Base-by-base conservation (phyloP, 1,140 invertebrate species). In the Drosophila busckii region DNA sequence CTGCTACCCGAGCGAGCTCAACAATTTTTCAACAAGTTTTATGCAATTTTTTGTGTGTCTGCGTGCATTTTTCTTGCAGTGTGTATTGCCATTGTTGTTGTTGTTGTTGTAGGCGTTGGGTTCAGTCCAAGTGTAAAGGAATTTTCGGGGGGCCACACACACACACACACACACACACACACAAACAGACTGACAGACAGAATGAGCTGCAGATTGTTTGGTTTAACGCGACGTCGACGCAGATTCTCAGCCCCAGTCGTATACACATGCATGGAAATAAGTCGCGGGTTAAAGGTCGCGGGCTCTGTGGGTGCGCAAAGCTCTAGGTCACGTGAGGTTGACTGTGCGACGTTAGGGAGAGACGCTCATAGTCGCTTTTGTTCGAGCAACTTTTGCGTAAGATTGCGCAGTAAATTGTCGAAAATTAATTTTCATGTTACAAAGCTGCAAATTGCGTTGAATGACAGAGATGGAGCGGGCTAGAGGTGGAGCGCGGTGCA, bases 351-450 rank as follows among this genome's bases (percentile, higher is more conserved):
- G 12, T 13, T 35, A 22, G 34, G 48, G 25, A 29, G 26, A 50
- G 56, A 42, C 34, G 64, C 40, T 25, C 13, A 13, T 20, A 54
- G 60, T 55, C 50, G 73, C 73, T 82, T 82, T 82, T 82, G 75
- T 82, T 82, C 60, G n/a, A n/a, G n/a, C n/a, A 82, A 82, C 75
- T 82, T 82, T 82, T 82, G 75, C 75, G 65, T 82, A 82, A 82
- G 75, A 82, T 82, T 82, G 75, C 75, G 75, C 75, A 82, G 75
- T 82, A 82, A 82, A 82, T 82, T 82, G 75, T 82, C 75, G 75
- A 82, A 82, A 82, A 82, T 82, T 82, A 82, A 82, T 82, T 82
- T 82, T 82, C 75, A 82, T 82, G 75, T 75, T 82, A 69, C 75
- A 80, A 82, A 75, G 65, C 75, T 62, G 75, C 75, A 82, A 82